Base-by-base conservation (phyloP, 1,140 invertebrate species). In the Drosophila truncata region DNA sequence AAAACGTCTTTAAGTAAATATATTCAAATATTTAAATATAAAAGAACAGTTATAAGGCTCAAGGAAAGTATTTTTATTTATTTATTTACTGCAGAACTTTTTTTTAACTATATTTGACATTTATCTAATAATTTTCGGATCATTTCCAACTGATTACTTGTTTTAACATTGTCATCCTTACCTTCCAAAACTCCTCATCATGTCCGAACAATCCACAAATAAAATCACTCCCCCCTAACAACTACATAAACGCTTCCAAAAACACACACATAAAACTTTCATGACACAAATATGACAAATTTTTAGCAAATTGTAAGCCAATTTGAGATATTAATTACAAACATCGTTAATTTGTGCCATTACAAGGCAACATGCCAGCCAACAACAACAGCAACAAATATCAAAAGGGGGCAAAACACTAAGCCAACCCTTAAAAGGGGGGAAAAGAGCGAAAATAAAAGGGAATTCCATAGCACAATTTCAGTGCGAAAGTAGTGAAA, bases 291-390 rank as follows among this genome's bases (percentile, higher is more conserved):
- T 83, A 67, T 88, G 84, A 90, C 85, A 88, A 88, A 88, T 88
- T 84, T 90, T 78, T 54, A 76, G 78, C 85, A 88, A 88, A 90
- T 90, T 88, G 85, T 79, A 72, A 82, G 87, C 81, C 85, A 88
- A 88, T 81, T 88, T 71, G 63, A 79, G 78, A 90, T 85, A 90
- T 90, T 90, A 90, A 88, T 88, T 90, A 81, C 82, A 63, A 75
- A 88, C 84, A 88, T 81, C 75, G 84, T 88, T 87, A 88, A 88
- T 87, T 87, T 84, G 84, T 80, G 77, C 49, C 80, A 84, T 84
- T 80, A 87, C 84, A 84, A 80, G 75, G 52, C 52, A 20, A 55
- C 71, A 84, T 27, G 69, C 69, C 42, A 70, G 35, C 9, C 20
- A 5, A 46, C 25, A 50, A 44, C 33, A 75, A 62, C 31, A 50